Evolutionary conservation across 2,797 vertebrate species (phyloP), one percentile per base, ranked within the genome.

Genomic region (Muraenolepis orangiensis): DNA sequence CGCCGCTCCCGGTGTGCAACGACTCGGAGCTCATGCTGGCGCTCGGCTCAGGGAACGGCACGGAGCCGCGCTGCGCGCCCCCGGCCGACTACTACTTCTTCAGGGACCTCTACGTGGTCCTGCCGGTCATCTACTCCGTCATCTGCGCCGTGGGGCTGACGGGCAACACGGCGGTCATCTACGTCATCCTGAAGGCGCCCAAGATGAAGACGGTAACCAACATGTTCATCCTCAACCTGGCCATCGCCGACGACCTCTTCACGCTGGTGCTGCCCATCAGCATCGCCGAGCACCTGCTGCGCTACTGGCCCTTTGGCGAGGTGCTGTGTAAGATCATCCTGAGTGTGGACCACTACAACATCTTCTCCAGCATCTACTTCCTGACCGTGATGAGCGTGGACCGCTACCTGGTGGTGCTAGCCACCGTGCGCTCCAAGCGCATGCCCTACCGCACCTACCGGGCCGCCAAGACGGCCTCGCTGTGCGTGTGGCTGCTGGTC

Each of bases 181-280:
- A 94, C 0, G 93, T 97, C 64, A 95, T 96, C 85, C 93, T 96
- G 70, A 96, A 94, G 85, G 95, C 94, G 0, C 96, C 96, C n/a
- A 96, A 95, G 85, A 95, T 96, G 95, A 96, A 95, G 77, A 95
- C 95, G 0, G 95, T 95, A 13, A 96, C 95, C 42, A 95, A 96
- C 4, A 95, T 96, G 93, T 96, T 96, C 87, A 95, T 95, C 79
- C 89, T 96, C 72, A 97, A 96, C 87, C 81, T 96, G 26, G 95
- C 95, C 0, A 91, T 96, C 0, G 94, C 95, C 0, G 93, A 96
- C 0, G 95, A 95, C 70, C 76, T 97, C 72, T 97, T 96, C 82
- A 93, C 94, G 0, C 79, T 96, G 3, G 95, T 96, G 29, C 69
- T 96, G 82, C 96, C 95, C 0, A 95, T 95, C 71, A 96, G 91